Conservation (phyloP, 2,113 vertebrate species). For the Anhinga anhinga region DNA sequence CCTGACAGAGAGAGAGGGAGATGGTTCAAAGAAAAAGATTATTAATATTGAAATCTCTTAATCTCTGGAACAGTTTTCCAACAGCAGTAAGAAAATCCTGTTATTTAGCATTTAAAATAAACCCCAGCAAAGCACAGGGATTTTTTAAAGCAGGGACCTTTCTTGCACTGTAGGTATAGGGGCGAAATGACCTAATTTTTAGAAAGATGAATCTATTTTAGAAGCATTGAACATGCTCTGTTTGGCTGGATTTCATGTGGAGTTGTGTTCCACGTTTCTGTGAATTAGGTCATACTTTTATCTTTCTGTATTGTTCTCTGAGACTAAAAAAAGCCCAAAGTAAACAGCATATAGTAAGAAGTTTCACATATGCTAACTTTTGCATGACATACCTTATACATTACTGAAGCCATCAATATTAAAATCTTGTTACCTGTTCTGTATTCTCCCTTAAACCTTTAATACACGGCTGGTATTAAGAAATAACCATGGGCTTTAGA, state of each 20-base stretch:
- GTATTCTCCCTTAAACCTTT: background rate
- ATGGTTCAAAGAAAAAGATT: background rate
- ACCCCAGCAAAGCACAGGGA: background rate
- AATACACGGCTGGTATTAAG: background rate
- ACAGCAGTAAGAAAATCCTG: background rate
- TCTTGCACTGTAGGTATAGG: background rate
- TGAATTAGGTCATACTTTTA: constrained; percentile 13
- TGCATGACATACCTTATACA: background rate
- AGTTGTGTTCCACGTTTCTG: background rate
- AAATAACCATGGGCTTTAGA: background rate
- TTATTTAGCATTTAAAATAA: background rate
- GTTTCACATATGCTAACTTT: background rate
- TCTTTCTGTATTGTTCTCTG: background rate
- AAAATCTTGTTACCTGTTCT: background rate
- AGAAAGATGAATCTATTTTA: constrained; percentile 1
- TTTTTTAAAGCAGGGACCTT: background rate
- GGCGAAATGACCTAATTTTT: constrained; percentile 24
- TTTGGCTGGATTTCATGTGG: background rate
- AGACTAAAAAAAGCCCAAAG: background rate
- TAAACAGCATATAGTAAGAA: background rate
- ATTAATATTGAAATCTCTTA: background rate
- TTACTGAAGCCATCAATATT: background rate
- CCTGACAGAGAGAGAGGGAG: background rate
- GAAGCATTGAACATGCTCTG: background rate
- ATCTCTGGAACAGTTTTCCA: background rate